Percentiles rank a stretch among this genome's conserved stretches.
These are phyloP conservation scores for Sebastes minor DNA, from an alignment of 2,797 vertebrate genomes.

Conservation along the genomic window DNA sequence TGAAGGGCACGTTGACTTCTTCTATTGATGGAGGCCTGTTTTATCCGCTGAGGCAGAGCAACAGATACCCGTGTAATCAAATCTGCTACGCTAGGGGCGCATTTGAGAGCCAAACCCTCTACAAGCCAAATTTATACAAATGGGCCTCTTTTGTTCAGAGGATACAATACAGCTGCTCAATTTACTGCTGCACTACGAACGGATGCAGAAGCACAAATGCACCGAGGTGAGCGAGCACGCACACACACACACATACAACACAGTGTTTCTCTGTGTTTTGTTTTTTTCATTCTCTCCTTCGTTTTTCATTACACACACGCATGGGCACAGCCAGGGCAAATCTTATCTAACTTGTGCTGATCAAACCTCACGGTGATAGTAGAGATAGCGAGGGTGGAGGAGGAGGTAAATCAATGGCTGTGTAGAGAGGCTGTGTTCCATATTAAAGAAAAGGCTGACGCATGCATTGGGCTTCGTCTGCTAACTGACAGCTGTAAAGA, in stretches of 20 bases:
- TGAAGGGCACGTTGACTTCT: slow-evolving; percentile 53
- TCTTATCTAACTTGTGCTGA: slow-evolving; percentile 52
- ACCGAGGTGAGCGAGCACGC: not conserved
- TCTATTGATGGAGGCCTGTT: slow-evolving; percentile 64
- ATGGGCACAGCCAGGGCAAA: slow-evolving; percentile 26
- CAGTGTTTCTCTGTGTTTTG: not conserved
- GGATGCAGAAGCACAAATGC: slow-evolving; percentile 42
- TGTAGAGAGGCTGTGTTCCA: slow-evolving; percentile 51
- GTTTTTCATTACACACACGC: slow-evolving; percentile 46
- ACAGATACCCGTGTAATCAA: slow-evolving; percentile 78
- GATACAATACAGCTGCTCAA: slow-evolving; percentile 74
- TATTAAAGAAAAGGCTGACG: slow-evolving; percentile 77
- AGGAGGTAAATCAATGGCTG: slow-evolving; percentile 63
- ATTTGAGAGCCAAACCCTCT: slow-evolving; percentile 65
- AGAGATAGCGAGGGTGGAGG: slow-evolving; percentile 27
- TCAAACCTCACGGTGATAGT: slow-evolving; percentile 56
- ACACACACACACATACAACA: slow-evolving; percentile 4
- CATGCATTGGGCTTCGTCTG: slow-evolving; percentile 34
- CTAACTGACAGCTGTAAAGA: slow-evolving; percentile 78
- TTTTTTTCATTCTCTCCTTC: slow-evolving; percentile 21
- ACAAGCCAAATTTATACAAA: slow-evolving; percentile 79
- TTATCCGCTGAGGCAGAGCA: slow-evolving; percentile 72
- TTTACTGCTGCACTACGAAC: slow-evolving; percentile 57
- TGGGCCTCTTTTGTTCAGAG: slow-evolving; percentile 71
- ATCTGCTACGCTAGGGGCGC: slow-evolving; percentile 65